A percentile compares a stretch with the other conserved stretches of the same genome.
phyloP scores from a whole-genome alignment of 2,888 invertebrate species.

The Protodeltote pygarga region DNA sequence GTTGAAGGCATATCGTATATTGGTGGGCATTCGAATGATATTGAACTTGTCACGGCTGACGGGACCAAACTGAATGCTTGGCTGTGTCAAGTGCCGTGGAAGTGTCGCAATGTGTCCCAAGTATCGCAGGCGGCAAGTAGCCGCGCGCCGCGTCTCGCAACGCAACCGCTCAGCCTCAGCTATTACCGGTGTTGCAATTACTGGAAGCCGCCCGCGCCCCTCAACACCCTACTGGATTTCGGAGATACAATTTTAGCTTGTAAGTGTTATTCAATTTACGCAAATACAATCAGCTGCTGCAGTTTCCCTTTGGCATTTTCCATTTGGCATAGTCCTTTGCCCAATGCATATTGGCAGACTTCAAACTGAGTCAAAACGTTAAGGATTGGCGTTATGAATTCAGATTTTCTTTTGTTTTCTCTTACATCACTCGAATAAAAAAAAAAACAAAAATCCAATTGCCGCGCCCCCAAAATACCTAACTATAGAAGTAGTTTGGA shows the following conservation, averaged over 20 bases:
- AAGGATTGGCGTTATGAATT: too few species aligned
- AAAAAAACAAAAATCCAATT: too few species aligned
- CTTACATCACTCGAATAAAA: too few species aligned
- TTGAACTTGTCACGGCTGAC: constrained; percentile 43
- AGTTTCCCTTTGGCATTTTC: too few species aligned
- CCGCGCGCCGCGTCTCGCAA: constrained; percentile 36
- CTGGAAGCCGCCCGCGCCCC: constrained; percentile 48
- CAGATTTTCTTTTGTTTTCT: too few species aligned
- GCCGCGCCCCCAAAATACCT: too few species aligned
- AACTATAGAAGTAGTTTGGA: too few species aligned
- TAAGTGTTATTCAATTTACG: background rate
- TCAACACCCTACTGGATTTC: constrained; percentile 22
- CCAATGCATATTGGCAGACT: too few species aligned
- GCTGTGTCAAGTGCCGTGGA: constrained; percentile 44
- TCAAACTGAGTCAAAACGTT: too few species aligned
- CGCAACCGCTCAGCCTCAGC: constrained; percentile 39
- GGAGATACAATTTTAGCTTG: constrained; percentile 25
- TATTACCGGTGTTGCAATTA: constrained; percentile 65
- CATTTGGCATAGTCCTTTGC: too few species aligned
- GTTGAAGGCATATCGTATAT: background rate
- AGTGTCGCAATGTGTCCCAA: constrained; percentile 55
- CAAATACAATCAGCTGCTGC: background rate
- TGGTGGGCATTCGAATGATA: constrained; percentile 12
- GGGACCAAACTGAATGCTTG: constrained; percentile 43
- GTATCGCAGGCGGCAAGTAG: constrained; percentile 19